Evolutionary conservation across 2,888 invertebrate genomes (phyloP), one percentile per base, ranked within the genome.

Genomic region (Thelaira solivaga): DNA sequence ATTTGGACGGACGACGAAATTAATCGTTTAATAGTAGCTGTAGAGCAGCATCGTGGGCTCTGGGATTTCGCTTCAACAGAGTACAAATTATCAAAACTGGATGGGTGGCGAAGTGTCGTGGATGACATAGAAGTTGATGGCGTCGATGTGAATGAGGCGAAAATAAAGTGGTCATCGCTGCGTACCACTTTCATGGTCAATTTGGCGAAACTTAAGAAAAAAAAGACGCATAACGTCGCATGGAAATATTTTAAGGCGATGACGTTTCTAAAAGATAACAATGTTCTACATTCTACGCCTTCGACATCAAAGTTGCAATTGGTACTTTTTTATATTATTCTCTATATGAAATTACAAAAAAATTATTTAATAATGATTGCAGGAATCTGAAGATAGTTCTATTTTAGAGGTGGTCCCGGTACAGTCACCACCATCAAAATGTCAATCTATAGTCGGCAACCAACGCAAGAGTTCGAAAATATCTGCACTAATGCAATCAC

Each of bases 201-300:
- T 45, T 22, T 45, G 24, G 24, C 24, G 11, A 45, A 24, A n/a
- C 8, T 45, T 4, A 45, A n/a, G 2, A 45, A 45, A 45, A 45
- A 45, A 45, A n/a, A 22, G 4, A n/a, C 11, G 2, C n/a, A 45
- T 45, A 11, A 10, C 2, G 18, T 45, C 6, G 24, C 45, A 24
- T 45, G 45, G n/a, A 45, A 45, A 20, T 45, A 24, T 45, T 45
- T 45, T n/a, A 45, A 45, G 45, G 4, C 24, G n/a, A n/a, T 45
- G 24, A 20, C 24, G 24, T 45, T 45, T 45, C 45, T 45, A 2
- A 24, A 45, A 45, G 11, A 5, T 22, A 45, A 45, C 24, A 24
- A 24, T 45, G 3, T 41, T 18, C 41, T 18, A 41, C 41, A 41
- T 41, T 41, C 41, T 10, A 7, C 41, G 16, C 18, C 41, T 41